A percentile compares a stretch with the other conserved stretches of the same genome.
Conservation (phyloP, 2,888 invertebrate genomes). For the Drosophila neutralis region DNA sequence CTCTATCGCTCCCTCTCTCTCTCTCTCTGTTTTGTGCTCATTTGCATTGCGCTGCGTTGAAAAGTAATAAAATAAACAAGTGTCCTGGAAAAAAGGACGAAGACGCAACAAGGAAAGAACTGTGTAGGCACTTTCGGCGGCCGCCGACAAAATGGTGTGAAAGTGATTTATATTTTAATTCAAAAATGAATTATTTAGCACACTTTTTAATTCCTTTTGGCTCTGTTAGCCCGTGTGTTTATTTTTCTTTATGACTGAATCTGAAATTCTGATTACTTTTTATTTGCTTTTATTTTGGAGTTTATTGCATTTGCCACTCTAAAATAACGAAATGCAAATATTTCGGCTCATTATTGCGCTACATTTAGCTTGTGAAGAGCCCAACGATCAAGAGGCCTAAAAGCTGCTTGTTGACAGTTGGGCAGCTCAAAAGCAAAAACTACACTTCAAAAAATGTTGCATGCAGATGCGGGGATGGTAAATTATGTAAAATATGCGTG, state of each 20-base stretch:
- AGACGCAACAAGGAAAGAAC: conserved; percentile 23
- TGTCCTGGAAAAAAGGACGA: conserved; percentile 61
- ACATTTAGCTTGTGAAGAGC: conserved; percentile 66
- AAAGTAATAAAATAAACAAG: conserved; percentile 79
- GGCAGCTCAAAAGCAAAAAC: conserved; percentile 20
- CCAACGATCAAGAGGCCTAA: conserved; percentile 53
- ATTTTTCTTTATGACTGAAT: conserved; percentile 65
- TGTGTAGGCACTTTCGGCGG: conserved; percentile 22
- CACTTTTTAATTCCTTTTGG: conserved; percentile 78
- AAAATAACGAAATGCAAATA: conserved; percentile 70
- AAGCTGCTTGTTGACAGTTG: conserved; percentile 63
- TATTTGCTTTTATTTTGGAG: conserved; percentile 70
- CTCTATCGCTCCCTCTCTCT: not conserved
- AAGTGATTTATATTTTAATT: conserved; percentile 83
- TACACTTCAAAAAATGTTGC: conserved; percentile 30
- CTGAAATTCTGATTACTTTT: conserved; percentile 80
- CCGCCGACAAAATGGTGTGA: conserved; percentile 77
- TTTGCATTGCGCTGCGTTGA: conserved; percentile 68
- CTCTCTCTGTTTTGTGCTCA: conserved; percentile 36
- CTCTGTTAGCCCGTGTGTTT: conserved; percentile 49
- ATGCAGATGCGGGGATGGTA: conserved; percentile 35
- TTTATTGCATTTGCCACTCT: conserved; percentile 74
- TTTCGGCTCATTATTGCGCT: conserved; percentile 72
- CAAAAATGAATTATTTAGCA: conserved; percentile 82
- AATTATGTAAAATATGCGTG: conserved; percentile 42